Base-by-base conservation (phyloP, 2,113 vertebrate genomes). In the Lota lota region DNA sequence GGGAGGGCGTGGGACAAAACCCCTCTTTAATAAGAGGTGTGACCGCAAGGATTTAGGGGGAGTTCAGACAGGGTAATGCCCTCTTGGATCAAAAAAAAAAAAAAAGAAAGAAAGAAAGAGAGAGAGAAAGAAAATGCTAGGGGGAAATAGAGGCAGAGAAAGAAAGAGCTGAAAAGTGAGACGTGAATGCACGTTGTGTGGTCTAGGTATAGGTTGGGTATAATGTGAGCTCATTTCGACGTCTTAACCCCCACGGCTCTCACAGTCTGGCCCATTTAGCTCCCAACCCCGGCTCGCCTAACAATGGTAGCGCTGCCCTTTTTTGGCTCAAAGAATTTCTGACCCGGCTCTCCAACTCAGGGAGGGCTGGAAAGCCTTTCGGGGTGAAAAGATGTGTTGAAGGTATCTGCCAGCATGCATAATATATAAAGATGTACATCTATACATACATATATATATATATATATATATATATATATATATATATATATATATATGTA, bases 131-230 rank as follows among this genome's bases (percentile, higher is more conserved):
- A 92, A 90, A 93, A 93, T 92, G 88, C 61, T 59, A 73, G 59
- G 61, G 51, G 61, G 69, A n/a, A 79, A 50, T 72, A 68, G 76
- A 65, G 74, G 50, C n/a, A 53, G 24, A 68, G 19, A 28, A 70
- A 80, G 76, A 79, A 76, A 79, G 81, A 79, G 79, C 75, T 76
- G 80, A 81, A 85, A 92, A 94, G 92, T 93, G 93, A 95, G 94
- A 96, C 92, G 93, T 95, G 94, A 92, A 91, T 88, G 90, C 94
- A 92, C 89, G 91, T 89, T 98, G 95, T 96, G 96, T 96, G 96
- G 95, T 96, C 95, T 93, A 94, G 91, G 94, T 95, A 94, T 95
- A 94, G 91, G 93, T 95, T 91, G 90, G 89, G 89, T 93, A 92
- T 94, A 94, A 93, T 93, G 91, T 91, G 92, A 92, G 92, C 85